These are phyloP conservation scores for Cricetomys ansorgei DNA, from an alignment of 2,113 vertebrate genomes.

Conservation along the genomic window DNA sequence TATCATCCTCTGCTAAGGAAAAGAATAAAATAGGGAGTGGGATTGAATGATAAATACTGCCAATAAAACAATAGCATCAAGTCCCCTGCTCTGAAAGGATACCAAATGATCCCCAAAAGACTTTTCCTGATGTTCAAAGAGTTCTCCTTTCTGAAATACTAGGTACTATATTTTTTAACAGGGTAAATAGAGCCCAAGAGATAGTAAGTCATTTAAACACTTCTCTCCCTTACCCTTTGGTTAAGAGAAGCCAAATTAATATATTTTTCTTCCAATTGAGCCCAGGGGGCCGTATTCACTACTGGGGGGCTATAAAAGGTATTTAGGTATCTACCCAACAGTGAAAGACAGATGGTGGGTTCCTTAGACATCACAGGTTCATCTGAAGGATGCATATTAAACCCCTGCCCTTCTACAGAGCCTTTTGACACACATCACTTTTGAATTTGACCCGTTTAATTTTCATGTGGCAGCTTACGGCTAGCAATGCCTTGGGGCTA, in stretches of 20 bases:
- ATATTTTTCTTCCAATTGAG: conserved; percentile 80
- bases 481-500: conserved; percentile 70
- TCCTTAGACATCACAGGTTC: conserved; percentile 48
- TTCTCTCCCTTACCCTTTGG: conserved; percentile 68
- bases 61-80: conserved; percentile 81
- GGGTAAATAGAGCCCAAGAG: conserved; percentile 80
- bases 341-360: conserved; percentile 72
- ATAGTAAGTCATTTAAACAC: conserved; percentile 83
- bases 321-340: conserved; percentile 62
- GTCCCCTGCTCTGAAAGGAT: conserved; percentile 63
- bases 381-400: conserved; percentile 60
- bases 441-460: conserved; percentile 75
- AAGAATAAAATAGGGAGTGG: conserved; percentile 74
- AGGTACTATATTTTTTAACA: conserved; percentile 76
- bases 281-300: conserved; percentile 70
- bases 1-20: conserved; percentile 67
- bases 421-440: conserved; percentile 66
- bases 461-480: conserved; percentile 66
- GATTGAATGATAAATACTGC: conserved; percentile 77
- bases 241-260: conserved; percentile 81
- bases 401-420: conserved; percentile 37
- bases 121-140: conserved; percentile 75
- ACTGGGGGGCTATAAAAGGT: conserved; percentile 71
- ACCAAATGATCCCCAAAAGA: conserved; percentile 72
- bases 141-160: conserved; percentile 75